Evolutionary conservation across 2,113 vertebrate genomes (phyloP).

Genomic region (Diphyllodes magnificus): DNA sequence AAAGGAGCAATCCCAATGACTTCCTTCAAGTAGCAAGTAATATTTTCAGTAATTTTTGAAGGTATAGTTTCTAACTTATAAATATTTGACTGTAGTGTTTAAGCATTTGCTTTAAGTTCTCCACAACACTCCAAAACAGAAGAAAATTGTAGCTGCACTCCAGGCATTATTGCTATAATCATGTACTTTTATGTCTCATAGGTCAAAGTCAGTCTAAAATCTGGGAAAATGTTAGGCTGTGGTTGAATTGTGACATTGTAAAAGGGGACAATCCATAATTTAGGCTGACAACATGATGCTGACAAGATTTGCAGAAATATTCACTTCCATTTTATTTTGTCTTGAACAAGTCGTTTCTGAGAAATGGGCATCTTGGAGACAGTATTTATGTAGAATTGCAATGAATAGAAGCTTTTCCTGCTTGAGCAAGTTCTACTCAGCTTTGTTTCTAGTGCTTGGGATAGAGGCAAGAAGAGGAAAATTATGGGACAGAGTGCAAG

Average conservation of each 20-base stretch:
- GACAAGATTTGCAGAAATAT: background rate
- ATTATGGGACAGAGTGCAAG: background rate
- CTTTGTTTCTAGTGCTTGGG: background rate
- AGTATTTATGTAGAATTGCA: background rate
- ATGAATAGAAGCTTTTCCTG: background rate
- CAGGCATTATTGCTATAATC: background rate
- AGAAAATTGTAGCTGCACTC: background rate
- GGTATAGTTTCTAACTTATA: background rate
- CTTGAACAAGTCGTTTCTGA: background rate
- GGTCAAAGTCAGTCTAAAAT: background rate
- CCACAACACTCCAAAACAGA: background rate
- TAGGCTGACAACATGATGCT: background rate
- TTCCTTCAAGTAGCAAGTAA: background rate
- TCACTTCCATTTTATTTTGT: background rate
- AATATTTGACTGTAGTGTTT: background rate
- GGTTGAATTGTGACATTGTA: background rate
- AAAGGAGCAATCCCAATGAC: background rate
- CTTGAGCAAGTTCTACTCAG: background rate
- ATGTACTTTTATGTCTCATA: background rate
- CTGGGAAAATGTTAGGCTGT: background rate
- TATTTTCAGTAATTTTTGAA: background rate
- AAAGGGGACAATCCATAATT: background rate
- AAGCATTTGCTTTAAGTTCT: background rate
- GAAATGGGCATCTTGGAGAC: background rate
- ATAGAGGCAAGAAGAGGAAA: background rate